Conservation (phyloP, 2,888 invertebrate species). For the Campopleginae sp. region DNA sequence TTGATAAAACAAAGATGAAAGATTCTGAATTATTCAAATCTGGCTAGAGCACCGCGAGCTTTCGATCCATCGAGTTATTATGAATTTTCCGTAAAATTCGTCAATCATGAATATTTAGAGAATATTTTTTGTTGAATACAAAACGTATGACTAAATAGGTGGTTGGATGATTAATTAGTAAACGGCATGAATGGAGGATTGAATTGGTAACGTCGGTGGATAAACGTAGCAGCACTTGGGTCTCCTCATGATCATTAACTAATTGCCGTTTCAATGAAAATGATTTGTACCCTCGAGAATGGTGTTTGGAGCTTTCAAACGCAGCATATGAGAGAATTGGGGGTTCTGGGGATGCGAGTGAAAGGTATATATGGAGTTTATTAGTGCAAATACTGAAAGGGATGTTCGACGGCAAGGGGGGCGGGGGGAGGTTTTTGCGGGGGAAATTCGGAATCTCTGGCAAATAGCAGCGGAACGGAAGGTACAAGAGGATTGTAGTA, state of each 20-base stretch:
- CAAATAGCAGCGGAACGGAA: slow-evolving; percentile 42
- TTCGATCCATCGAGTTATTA: neutral
- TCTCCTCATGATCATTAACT: slow-evolving; percentile 57
- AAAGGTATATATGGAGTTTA: slow-evolving; percentile 3
- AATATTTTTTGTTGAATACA: neutral
- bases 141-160: slow-evolving; percentile 2
- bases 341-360: neutral
- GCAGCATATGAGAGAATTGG: slow-evolving; percentile 31
- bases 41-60: neutral
- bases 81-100: neutral
- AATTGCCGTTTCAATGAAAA: slow-evolving; percentile 66
- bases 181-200: slow-evolving; percentile 4
- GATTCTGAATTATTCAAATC: neutral
- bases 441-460: slow-evolving; percentile 55
- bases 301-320: slow-evolving; percentile 53
- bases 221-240: neutral
- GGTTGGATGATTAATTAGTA: neutral
- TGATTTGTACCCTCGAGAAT: slow-evolving; percentile 49
- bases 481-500: slow-evolving; percentile 10
- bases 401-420: neutral
- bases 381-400: slow-evolving; percentile 13
- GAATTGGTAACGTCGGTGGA: slow-evolving; percentile 5
- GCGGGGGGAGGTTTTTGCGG: slow-evolving; percentile 14
- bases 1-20: neutral
- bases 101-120: neutral